Base-by-base conservation (phyloP, 2,888 invertebrate species). In the Ophion costatus region DNA sequence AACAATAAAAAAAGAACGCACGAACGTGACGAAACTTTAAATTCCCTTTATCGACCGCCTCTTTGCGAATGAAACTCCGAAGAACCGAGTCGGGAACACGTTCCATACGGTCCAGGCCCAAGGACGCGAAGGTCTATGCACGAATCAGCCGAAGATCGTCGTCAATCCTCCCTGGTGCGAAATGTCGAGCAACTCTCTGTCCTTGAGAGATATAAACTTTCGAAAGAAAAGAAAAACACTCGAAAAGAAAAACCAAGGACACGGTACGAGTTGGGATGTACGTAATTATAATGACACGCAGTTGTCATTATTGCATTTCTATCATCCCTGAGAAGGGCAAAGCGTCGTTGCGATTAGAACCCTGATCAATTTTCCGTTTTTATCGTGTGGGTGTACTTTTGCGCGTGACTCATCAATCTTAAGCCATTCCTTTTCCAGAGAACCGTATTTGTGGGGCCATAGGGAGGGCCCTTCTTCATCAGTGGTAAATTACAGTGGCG, bases 111-210 rank as follows among this genome's bases (percentile, higher is more conserved):
- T 66, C 10, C n/a, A 9, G n/a, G 38, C 33, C 38, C 7, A 33
- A n/a, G 7, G n/a, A 66, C 38, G 9, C 20, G 33, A 67, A n/a
- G 6, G 14, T 45, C 45, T 67, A 20, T 22, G 22, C 45, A 14
- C 59, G 57, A 42, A 59, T 73, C 73, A 73, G 38, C 10, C 20
- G 57, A 42, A 73, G 38, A 33, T 59, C 22, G 14, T 20, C 22
- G 57, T 59, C 57, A 38, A 59, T 73, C 20, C 14, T 20, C 57
- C 10, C 17, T 6, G 2, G 14, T 56, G 42, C 7, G 17, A n/a
- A 66, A 42, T 20, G 67, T 38, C 11, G 6, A 38, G 29, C 56
- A 38, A 11, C 20, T 57, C 3, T 24, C 20, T 51, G 22, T 51
- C 64, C 33, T 33, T 2, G 24, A 20, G 79, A 63, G 56, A 63